Conservation (phyloP, 2,113 vertebrate species). For the Phasianus colchicus region DNA sequence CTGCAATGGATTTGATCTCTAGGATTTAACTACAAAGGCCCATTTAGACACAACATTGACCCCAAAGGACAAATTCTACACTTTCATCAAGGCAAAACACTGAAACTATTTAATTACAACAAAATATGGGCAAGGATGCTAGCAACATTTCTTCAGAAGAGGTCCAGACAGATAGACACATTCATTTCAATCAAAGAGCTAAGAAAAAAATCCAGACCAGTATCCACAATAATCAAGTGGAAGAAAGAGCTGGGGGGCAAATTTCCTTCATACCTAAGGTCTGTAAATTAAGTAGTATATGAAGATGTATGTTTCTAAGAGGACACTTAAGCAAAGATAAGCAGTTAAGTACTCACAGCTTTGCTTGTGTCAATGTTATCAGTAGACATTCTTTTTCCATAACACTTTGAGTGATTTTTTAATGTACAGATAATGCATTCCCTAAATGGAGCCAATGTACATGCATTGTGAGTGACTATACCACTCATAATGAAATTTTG, state of each 20-base stretch:
- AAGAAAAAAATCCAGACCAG: not conserved
- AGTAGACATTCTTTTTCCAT: conserved; percentile 28
- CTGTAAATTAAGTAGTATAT: conserved; percentile 23
- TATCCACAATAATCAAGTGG: not conserved
- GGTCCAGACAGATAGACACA: not conserved
- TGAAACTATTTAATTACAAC: not conserved
- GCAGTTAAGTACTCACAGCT: conserved; percentile 14
- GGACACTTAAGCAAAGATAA: conserved; percentile 56
- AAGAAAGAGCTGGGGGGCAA: not conserved
- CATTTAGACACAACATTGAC: not conserved
- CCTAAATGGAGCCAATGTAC: not conserved
- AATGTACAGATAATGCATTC: conserved; percentile 2
- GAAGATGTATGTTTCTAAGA: conserved; percentile 41
- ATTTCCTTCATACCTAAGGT: not conserved
- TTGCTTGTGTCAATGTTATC: conserved; percentile 58
- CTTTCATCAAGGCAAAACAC: conserved; percentile 1
- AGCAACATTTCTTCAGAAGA: not conserved
- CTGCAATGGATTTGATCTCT: not conserved
- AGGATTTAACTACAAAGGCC: conserved; percentile 33
- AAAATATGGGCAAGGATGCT: not conserved
- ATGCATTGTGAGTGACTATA: not conserved
- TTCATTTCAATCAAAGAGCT: not conserved
- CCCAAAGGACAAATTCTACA: conserved; percentile 5
- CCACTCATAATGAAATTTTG: not conserved
- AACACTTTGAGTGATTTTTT: conserved; percentile 29